Base-by-base conservation (phyloP, 2,113 vertebrate species). In the Marmota monax region DNA sequence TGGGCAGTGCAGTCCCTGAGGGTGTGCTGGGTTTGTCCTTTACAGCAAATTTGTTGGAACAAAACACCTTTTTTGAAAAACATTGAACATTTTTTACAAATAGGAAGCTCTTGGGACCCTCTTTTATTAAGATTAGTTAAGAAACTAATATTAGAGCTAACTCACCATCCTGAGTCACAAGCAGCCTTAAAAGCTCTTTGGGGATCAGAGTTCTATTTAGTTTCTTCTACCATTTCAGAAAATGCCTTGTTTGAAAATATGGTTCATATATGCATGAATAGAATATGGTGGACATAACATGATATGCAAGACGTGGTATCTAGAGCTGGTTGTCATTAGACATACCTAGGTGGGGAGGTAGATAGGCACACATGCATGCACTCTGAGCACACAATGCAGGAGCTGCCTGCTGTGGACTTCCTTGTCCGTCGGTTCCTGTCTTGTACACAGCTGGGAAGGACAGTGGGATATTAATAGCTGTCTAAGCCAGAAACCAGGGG, bases 1-100 rank as follows among this genome's bases (percentile, higher is more conserved):
- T 14, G 3, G 2, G 34, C 42, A 6, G 16, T 2, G 13, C 13
- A 1, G 1, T 32, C 7, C 0, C 0, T 6, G 45, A 17, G 27
- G 16, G 4, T 4, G 2, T 2, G 8, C 25, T 23, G 32, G 63
- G 1, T 25, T 5, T 12, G 39, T 23, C 8, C 6, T 25, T 53
- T 23, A 14, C 20, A 14, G 7, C 0, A 0, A 63, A 23, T 63
- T 22, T 13, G 8, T 29, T 42, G 56, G 63, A 70, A 53, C 18
- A 74, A 34, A 69, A 83, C 5, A 7, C 2, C n/a, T 39, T 22
- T 22, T 63, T 6, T 6, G 16, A 42, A 58, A 29, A 20, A 6
- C 32, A n/a, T n/a, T 67, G 16, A 17, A 25, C 3, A 48, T 48
- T 63, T 80, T 45, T 86, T 23, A 37, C 18, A 42, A 58, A 4